Evolutionary conservation across 2,888 invertebrate species (phyloP).

Genomic region (Epinotia ramella): DNA sequence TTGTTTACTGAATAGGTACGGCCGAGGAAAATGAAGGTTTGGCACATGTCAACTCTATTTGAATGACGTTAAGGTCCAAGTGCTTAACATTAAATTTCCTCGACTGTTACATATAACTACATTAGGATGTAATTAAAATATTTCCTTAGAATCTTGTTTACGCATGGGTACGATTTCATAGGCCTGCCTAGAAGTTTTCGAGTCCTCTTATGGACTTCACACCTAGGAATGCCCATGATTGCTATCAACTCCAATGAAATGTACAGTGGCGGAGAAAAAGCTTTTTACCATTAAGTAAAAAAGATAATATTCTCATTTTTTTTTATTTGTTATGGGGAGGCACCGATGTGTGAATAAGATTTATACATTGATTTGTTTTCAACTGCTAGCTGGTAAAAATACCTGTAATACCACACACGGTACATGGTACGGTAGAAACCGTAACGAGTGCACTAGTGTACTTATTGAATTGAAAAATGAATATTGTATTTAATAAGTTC

Average conservation of each 20-base stretch:
- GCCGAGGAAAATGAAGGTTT: too few relatives aligned
- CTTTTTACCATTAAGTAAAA: conserved; percentile 21
- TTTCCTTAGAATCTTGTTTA: not conserved
- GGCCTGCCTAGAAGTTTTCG: conserved; percentile 1
- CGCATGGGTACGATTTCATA: conserved; percentile 2
- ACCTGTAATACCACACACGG: conserved; percentile 31
- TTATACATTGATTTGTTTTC: conserved; percentile 14
- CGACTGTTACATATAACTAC: not conserved
- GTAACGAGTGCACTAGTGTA: not conserved
- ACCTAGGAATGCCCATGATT: conserved; percentile 4
- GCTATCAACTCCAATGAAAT: conserved; percentile 1
- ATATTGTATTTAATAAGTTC: conserved; percentile 50
- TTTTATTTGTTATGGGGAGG: conserved; percentile 21
- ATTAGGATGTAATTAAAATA: not conserved
- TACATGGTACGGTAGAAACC: too few relatives aligned
- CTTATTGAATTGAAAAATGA: conserved; percentile 37
- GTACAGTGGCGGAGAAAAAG: conserved; percentile 17
- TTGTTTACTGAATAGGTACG: not conserved
- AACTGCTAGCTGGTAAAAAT: conserved; percentile 20
- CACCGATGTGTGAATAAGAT: conserved; percentile 32
- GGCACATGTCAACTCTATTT: too few relatives aligned
- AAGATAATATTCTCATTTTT: conserved; percentile 13
- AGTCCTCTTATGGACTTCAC: not conserved
- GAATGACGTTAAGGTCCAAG: too few relatives aligned
- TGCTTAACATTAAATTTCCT: too few relatives aligned